Evolutionary conservation across 2,113 vertebrate species (phyloP).

Genomic region (Hoplias malabaricus): DNA sequence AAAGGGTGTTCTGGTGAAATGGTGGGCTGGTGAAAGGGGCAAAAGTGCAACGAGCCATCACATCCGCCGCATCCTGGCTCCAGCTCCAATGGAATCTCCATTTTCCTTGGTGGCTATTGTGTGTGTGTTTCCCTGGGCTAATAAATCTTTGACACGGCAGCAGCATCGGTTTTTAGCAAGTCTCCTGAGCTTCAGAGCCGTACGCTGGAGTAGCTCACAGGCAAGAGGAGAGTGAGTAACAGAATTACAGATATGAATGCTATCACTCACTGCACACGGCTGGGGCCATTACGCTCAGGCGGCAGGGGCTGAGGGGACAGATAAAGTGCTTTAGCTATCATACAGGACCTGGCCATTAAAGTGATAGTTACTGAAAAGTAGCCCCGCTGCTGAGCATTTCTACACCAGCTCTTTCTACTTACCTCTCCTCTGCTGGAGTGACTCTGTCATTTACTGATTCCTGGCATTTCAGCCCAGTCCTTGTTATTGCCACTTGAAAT

Average conservation of each 20-base stretch:
- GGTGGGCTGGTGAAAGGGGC: neutral
- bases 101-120: neutral
- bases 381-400: neutral
- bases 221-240: slow-evolving; percentile 35
- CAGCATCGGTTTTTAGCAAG: slow-evolving; percentile 16
- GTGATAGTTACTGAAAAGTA: slow-evolving; percentile 5
- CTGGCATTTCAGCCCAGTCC: neutral
- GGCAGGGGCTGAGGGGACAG: neutral
- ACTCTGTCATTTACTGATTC: neutral
- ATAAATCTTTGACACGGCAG: slow-evolving; percentile 5
- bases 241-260: slow-evolving; percentile 56
- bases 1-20: too few relatives aligned
- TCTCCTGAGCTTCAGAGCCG: neutral
- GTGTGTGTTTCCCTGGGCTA: neutral
- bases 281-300: neutral
- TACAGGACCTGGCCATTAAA: neutral
- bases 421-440: neutral
- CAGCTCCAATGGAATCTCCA: neutral
- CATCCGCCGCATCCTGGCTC: neutral
- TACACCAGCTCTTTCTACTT: neutral
- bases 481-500: neutral
- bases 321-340: slow-evolving; percentile 15
- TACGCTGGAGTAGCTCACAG: neutral
- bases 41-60: neutral
- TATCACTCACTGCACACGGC: slow-evolving; percentile 47